These are phyloP conservation scores for Anaspis maculata DNA, from an alignment of 2,888 invertebrate species.

Conservation along the genomic window DNA sequence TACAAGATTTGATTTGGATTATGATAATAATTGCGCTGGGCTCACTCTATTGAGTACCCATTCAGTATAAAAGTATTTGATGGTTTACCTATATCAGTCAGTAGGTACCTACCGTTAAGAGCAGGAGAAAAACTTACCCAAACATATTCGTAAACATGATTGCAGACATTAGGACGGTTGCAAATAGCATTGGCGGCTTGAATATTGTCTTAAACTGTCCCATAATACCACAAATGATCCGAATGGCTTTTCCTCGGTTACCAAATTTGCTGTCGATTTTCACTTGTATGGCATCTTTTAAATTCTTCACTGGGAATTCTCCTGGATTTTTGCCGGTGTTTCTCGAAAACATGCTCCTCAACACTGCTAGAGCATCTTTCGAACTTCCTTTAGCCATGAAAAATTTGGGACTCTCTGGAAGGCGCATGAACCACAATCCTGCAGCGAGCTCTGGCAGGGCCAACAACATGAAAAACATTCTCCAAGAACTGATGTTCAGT, in stretches of 20 bases:
- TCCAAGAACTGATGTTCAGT: constrained; percentile 60
- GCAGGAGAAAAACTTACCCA: constrained; percentile 56
- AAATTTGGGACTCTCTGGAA: constrained; percentile 78
- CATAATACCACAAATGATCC: constrained; percentile 46
- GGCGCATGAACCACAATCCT: constrained; percentile 45
- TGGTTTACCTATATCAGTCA: too few relatives aligned
- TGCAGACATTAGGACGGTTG: constrained; percentile 50
- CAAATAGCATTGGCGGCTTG: constrained; percentile 46
- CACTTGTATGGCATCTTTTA: constrained; percentile 5
- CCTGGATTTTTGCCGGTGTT: constrained; percentile 44
- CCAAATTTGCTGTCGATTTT: constrained; percentile 5
- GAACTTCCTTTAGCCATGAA: constrained; percentile 53
- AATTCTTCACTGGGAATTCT: constrained; percentile 43
- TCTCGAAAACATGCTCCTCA: constrained; percentile 51
- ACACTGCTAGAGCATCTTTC: constrained; percentile 50
- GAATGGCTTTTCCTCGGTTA: constrained; percentile 24
- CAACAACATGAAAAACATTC: constrained; percentile 59
- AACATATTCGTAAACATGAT: constrained; percentile 62
- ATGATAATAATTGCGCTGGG: too few relatives aligned
- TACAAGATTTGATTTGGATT: too few relatives aligned
- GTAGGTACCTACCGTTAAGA: too few relatives aligned
- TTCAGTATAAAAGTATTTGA: too few relatives aligned
- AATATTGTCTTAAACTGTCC: constrained; percentile 52
- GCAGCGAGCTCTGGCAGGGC: constrained; percentile 57
- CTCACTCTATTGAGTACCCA: too few relatives aligned